A percentile compares a stretch with the other conserved stretches of the same genome.
Evolutionary conservation across 2,888 invertebrate genomes (phyloP).

Genomic region (Bimastos eiseni): DNA sequence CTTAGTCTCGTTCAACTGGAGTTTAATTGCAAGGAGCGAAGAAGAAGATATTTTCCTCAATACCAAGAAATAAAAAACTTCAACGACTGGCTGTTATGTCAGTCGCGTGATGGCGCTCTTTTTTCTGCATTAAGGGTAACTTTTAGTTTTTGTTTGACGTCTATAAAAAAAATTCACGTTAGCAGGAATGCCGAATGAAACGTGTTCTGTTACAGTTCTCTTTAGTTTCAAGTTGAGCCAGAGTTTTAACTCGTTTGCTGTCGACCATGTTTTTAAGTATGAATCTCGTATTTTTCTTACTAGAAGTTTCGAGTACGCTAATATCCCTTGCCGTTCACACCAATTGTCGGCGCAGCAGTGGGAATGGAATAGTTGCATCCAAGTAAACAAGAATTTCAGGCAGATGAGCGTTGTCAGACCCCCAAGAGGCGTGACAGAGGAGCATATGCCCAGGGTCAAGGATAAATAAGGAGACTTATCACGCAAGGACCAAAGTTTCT

Average conservation of each 20-base stretch:
- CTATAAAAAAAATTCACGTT: background rate
- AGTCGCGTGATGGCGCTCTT: background rate
- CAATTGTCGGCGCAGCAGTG: background rate
- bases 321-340: background rate
- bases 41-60: background rate
- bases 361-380: background rate
- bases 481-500: too few relatives aligned
- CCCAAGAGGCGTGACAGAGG: too few relatives aligned
- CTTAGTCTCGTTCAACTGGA: background rate
- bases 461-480: too few relatives aligned
- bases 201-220: background rate
- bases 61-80: background rate
- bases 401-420: background rate
- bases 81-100: background rate
- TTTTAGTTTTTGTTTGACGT: background rate
- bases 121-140: background rate
- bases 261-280: constrained; percentile 9
- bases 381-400: background rate
- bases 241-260: background rate
- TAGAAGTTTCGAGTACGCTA: background rate
- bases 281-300: background rate
- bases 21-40: background rate
- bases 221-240: constrained; percentile 9
- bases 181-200: constrained; percentile 1
- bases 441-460: too few relatives aligned